Percentiles rank a stretch among this genome's conserved stretches.
These are phyloP conservation scores for Notarius lentiginosus DNA, from an alignment of 2,113 vertebrate species.

Conservation along the genomic window DNA sequence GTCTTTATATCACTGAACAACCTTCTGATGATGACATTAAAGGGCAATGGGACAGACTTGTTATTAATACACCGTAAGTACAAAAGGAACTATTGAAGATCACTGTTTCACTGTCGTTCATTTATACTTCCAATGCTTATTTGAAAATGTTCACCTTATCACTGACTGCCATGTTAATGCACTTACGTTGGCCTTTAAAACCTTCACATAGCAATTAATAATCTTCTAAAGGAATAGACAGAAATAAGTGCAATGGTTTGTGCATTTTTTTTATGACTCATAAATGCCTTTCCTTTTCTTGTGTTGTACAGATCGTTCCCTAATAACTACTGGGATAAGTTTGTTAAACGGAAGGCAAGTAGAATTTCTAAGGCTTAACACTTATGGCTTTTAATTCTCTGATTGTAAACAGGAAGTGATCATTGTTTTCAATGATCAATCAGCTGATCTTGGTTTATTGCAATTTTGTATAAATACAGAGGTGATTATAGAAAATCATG, in stretches of 20 bases:
- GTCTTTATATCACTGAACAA: slow-evolving; percentile 96
- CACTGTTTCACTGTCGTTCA: not conserved
- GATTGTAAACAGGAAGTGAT: not conserved
- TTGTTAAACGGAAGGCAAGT: slow-evolving; percentile 95
- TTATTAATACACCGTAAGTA: slow-evolving; percentile 96
- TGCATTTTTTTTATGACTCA: not conserved
- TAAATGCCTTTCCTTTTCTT: slow-evolving; percentile 6
- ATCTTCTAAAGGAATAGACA: not conserved
- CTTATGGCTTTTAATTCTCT: not conserved
- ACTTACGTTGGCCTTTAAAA: not conserved
- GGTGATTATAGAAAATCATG: too few relatives aligned
- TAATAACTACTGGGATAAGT: slow-evolving; percentile 99
- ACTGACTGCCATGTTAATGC: not conserved
- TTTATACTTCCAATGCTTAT: not conserved
- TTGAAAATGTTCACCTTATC: slow-evolving; percentile 1
- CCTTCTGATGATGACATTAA: slow-evolving; percentile 98
- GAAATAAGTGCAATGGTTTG: not conserved
- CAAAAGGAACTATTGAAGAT: slow-evolving; percentile 1
- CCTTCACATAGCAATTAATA: not conserved
- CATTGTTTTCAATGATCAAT: not conserved
- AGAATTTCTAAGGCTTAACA: not conserved
- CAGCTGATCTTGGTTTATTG: not conserved
- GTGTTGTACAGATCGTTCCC: slow-evolving; percentile 86
- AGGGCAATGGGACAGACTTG: slow-evolving; percentile 96
- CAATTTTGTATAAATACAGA: too few relatives aligned